Evolutionary conservation across 1,140 invertebrate genomes (phyloP), one percentile per base, ranked within the genome.

Genomic region (Brachionus asplanchnoidis): DNA sequence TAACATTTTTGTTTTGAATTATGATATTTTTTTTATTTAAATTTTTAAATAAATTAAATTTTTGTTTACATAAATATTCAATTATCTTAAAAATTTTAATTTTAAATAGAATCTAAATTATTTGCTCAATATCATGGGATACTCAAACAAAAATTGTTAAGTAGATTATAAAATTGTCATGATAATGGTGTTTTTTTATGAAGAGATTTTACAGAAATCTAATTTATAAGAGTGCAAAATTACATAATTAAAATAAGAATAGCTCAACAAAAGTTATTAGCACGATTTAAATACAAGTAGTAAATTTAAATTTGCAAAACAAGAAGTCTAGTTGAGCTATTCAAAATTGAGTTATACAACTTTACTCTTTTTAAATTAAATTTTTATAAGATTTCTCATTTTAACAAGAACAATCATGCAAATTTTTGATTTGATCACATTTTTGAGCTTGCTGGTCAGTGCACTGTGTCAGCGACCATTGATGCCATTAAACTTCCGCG

Each of bases 401-500:
- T 56, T 28, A 36, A 60, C 17, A 23, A 46, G 14, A 46, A 46
- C 44, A 60, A 60, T 60, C n/a, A 20, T 20, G 53, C n/a, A 60
- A 60, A 60, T n/a, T 60, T 20, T 60, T 20, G 1, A 20, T 20
- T 20, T 60, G 3, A 20, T 60, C 8, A 23, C 53, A 23, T 20
- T 60, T 60, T 60, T 23, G 53, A 60, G 53, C 53, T 2, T 60
- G 9, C 9, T n/a, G n/a, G 1, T 60, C 9, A 23, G 53, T 60
- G 20, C 53, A 1, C 0, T 60, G 53, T 17, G 53, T 26, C n/a
- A 60, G 11, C 23, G n/a, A 28, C 7, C 26, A 77, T 77, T 46
- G 26, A 36, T 77, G 3, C 73, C 73, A 50, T 50, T 77, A 9
- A 77, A 77, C 26, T 77, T 77, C 46, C 73, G 73, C 3, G 73